Evolutionary conservation across 2,888 invertebrate genomes (phyloP).

Genomic region (Drosophila anomelani): DNA sequence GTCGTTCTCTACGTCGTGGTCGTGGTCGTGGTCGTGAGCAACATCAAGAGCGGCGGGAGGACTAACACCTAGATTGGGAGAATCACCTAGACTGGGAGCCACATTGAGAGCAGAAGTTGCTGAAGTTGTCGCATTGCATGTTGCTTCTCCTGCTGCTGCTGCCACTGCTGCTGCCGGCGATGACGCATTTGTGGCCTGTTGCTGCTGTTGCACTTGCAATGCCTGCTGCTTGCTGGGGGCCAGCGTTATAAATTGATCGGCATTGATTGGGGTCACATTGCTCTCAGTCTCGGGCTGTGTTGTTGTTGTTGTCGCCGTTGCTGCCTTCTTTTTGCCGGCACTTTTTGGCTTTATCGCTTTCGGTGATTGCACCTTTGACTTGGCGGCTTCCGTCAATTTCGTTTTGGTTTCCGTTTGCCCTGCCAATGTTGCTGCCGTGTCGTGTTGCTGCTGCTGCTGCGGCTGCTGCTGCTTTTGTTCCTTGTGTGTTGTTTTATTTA

Average conservation of each 20-base stretch:
- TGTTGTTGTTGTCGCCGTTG: conserved; percentile 18
- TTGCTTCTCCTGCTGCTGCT: conserved; percentile 23
- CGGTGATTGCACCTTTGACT: conserved; percentile 77
- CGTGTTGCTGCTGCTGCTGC: conserved; percentile 56
- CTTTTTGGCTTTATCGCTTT: conserved; percentile 68
- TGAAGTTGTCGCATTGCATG: conserved; percentile 44
- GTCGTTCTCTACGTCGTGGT: conserved; percentile 52
- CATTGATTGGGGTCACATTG: conserved; percentile 82
- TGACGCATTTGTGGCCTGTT: conserved; percentile 62
- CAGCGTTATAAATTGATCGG: conserved; percentile 81
- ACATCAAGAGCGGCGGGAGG: conserved; percentile 22
- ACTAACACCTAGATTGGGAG: conserved; percentile 14
- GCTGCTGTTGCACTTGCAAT: conserved; percentile 37
- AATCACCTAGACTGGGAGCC: conserved; percentile 26
- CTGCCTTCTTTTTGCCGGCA: conserved; percentile 53
- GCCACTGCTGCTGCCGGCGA: conserved; percentile 48
- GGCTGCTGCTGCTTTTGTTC: conserved; percentile 54
- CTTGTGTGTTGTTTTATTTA: conserved; percentile 68
- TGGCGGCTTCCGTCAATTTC: conserved; percentile 72
- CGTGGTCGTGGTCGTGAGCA: conserved; percentile 33
- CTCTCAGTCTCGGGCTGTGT: conserved; percentile 57
- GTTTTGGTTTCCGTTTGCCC: conserved; percentile 72
- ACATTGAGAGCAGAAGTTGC: conserved; percentile 38
- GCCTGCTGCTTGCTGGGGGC: conserved; percentile 73
- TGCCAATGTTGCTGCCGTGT: conserved; percentile 56